A percentile compares a stretch with the other conserved stretches of the same genome.
These are phyloP conservation scores for Chironomus striatipennis DNA, from an alignment of 1,140 invertebrate species.

Conservation along the genomic window DNA sequence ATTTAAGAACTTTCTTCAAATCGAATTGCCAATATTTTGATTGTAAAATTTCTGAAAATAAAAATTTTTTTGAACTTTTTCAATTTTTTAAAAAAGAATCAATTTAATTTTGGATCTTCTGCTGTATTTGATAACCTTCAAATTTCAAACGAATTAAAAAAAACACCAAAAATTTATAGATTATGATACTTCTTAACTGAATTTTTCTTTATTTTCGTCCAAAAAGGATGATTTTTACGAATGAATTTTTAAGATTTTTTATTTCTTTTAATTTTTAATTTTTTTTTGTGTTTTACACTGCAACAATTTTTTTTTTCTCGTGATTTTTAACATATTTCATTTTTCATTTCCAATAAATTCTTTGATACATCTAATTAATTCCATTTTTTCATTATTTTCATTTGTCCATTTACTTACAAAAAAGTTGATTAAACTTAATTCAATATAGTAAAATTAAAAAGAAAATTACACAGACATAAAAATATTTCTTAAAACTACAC, in stretches of 20 bases:
- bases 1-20: too few relatives aligned
- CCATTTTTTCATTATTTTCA: neutral
- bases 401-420: neutral
- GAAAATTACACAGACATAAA: neutral
- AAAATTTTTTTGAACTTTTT: too few relatives aligned
- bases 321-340: neutral
- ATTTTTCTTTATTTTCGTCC: neutral
- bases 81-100: too few relatives aligned
- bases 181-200: neutral
- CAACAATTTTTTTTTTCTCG: constrained; percentile 10
- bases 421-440: neutral
- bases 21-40: too few relatives aligned
- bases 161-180: too few relatives aligned
- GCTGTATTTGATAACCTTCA: too few relatives aligned
- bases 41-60: too few relatives aligned
- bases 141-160: too few relatives aligned
- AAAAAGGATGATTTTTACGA: neutral
- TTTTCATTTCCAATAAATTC: neutral
- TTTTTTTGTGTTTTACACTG: constrained; percentile 20
- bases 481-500: neutral
- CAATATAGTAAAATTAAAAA: neutral
- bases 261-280: too few relatives aligned
- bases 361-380: constrained; percentile 3
- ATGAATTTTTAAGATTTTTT: neutral
- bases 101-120: too few relatives aligned